phyloP scores from a whole-genome alignment of 2,113 vertebrate species.

The Thomomys bottae region DNA sequence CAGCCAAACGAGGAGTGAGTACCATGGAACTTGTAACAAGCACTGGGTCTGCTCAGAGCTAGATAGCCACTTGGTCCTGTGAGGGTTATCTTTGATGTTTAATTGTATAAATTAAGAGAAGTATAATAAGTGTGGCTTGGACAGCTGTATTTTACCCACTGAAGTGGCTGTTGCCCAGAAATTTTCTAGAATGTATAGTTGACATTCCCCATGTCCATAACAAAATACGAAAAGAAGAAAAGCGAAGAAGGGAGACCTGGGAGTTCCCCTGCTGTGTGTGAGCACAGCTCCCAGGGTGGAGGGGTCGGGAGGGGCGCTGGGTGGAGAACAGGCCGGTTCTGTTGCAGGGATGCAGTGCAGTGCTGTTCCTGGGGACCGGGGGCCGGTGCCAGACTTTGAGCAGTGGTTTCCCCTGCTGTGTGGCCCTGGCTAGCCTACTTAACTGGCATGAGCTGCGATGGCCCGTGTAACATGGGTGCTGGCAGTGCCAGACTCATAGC shows the following conservation, averaged over 20 bases:
- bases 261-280: background rate
- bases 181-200: background rate
- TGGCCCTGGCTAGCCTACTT: background rate
- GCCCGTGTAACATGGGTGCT: background rate
- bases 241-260: background rate
- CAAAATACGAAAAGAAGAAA: background rate
- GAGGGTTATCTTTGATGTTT: background rate
- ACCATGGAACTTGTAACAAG: background rate
- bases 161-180: background rate
- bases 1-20: conserved; percentile 87
- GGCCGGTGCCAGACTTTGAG: no score
- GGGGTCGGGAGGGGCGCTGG: background rate
- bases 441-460: background rate
- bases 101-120: background rate
- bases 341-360: accelerated
- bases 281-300: background rate
- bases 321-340: background rate
- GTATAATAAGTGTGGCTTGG: background rate
- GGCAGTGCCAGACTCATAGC: accelerated
- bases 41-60: no score
- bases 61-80: background rate
- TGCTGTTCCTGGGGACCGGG: accelerated
- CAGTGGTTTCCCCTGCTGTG: background rate
- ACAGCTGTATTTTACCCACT: background rate
- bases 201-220: background rate